A percentile compares a stretch with the other conserved stretches of the same genome.
These are phyloP conservation scores for Bergia sp. DNA, from an alignment of 92 coral and sea anemone genomes.

Conservation along the genomic window DNA sequence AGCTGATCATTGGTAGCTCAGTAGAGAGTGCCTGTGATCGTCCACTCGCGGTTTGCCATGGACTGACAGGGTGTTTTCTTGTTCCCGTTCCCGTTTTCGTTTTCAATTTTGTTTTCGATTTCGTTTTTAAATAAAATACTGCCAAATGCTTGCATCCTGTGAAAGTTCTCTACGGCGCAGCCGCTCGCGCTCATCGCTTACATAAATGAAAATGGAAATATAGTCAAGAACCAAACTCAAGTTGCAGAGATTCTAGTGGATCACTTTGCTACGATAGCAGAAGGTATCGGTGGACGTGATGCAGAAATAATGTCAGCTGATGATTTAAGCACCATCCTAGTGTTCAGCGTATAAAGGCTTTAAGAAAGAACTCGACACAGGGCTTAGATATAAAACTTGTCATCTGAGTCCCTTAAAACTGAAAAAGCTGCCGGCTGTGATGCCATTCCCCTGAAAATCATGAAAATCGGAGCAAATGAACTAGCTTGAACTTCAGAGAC, in stretches of 20 bases:
- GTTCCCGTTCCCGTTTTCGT: too few species aligned
- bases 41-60: too few species aligned
- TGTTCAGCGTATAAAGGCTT: slow-evolving; percentile 29
- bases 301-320: not conserved
- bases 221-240: slow-evolving; percentile 33
- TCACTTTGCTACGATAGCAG: slow-evolving; percentile 53
- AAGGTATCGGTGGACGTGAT: slow-evolving; percentile 46
- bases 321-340: slow-evolving; percentile 52
- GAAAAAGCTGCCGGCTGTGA: slow-evolving; percentile 59
- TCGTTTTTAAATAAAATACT: too few species aligned
- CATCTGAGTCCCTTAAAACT: slow-evolving; percentile 32
- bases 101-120: too few species aligned
- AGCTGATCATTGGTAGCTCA: too few species aligned
- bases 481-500: not conserved
- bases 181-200: too few species aligned
- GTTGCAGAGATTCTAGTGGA: slow-evolving; percentile 43
- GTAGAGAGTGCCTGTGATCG: too few species aligned
- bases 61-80: too few species aligned
- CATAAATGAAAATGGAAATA: slow-evolving; percentile 32
- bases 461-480: slow-evolving; percentile 53
- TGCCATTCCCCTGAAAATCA: slow-evolving; percentile 43
- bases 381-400: slow-evolving; percentile 24
- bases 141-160: too few species aligned
- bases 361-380: not conserved
- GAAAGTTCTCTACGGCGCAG: too few species aligned